Evolutionary conservation across 2,888 invertebrate genomes (phyloP), one percentile per base, ranked within the genome.

Genomic region (Hofmannophila pseudospretella): DNA sequence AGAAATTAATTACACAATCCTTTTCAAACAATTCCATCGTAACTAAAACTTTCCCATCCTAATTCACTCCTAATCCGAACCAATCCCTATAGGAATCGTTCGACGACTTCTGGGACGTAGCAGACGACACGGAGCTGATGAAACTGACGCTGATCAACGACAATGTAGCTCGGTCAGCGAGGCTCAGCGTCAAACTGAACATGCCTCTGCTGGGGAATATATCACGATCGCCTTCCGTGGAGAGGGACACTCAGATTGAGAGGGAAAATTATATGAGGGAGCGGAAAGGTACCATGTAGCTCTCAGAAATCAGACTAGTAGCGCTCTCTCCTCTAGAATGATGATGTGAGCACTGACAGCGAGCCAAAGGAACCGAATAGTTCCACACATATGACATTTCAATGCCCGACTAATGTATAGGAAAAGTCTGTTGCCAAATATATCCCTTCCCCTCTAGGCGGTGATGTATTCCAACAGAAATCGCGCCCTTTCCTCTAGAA

Each of bases 241-340:
- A 85, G 39, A 60, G 76, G 40, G 68, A 64, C 1, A 58, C 57
- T 1, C 54, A 68, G 47, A 78, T 80, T 2, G 84, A 85, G 34
- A 58, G 79, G 39, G 77, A 80, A 3, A 80, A 71, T 32, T 79
- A 71, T 47, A 32, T 64, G 54, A 72, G 60, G 25, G 79, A 82
- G 12, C 58, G 79, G 14, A 71, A 60, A 77, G 78, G 85, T 84
- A n/a, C n/a, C n/a, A n/a, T n/a, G n/a, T n/a, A n/a, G n/a, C n/a
- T n/a, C n/a, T n/a, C n/a, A n/a, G n/a, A n/a, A n/a, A n/a, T n/a
- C n/a, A n/a, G n/a, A n/a, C n/a, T n/a, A n/a, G n/a, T n/a, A n/a
- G n/a, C n/a, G n/a, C n/a, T n/a, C n/a, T n/a, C n/a, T n/a, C n/a
- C n/a, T n/a, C n/a, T n/a, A n/a, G n/a, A n/a, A n/a, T n/a, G n/a